These are phyloP conservation scores for Streblospio benedicti DNA, from an alignment of 1,140 invertebrate genomes.

Conservation along the genomic window DNA sequence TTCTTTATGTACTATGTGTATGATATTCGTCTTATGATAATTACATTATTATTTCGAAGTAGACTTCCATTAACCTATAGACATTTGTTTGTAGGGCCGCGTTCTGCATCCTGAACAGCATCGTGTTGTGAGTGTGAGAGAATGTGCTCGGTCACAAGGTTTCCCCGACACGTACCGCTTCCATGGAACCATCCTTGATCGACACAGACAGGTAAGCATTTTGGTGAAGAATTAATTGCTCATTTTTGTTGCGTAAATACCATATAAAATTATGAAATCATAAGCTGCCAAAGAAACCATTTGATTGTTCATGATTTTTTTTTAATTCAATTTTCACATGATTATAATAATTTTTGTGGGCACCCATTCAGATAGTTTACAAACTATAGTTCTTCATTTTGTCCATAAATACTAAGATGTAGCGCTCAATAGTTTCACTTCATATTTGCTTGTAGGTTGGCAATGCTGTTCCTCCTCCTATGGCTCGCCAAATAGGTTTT, in stretches of 20 bases:
- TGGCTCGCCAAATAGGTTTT: constrained; percentile 64
- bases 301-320: background rate
- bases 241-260: background rate
- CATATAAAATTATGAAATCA: background rate
- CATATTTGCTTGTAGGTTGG: constrained; percentile 52
- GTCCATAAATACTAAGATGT: constrained; percentile 14
- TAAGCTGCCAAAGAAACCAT: background rate
- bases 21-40: background rate
- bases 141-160: constrained; percentile 78
- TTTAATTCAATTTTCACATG: background rate
- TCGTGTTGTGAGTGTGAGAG: constrained; percentile 72
- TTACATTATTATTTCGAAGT: constrained; percentile 5
- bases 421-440: background rate
- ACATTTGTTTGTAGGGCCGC: constrained; percentile 49
- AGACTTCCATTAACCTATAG: constrained; percentile 4
- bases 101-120: constrained; percentile 74
- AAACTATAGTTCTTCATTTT: constrained; percentile 2
- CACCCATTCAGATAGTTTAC: background rate
- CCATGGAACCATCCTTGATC: constrained; percentile 66
- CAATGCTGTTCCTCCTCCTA: constrained; percentile 77
- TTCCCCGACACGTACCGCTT: constrained; percentile 73
- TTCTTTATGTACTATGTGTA: no score
- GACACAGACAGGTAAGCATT: constrained; percentile 63
- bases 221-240: background rate
- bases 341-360: background rate